Conservation (phyloP, 2,888 invertebrate genomes). For the Agrochola circellaris region DNA sequence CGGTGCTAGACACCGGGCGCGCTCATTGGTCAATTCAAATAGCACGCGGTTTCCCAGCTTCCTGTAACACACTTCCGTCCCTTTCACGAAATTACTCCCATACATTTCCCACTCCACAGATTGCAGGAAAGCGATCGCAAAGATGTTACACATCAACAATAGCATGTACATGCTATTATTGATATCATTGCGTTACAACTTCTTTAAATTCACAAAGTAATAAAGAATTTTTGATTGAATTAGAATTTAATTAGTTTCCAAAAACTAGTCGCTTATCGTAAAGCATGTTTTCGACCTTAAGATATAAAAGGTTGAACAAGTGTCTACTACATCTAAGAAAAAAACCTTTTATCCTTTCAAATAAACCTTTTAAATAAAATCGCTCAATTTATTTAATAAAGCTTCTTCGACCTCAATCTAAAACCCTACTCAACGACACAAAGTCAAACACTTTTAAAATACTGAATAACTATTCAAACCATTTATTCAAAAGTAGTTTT, state of each 20-base stretch:
- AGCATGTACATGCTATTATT: not conserved
- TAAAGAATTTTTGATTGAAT: not conserved
- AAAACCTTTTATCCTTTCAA: not conserved
- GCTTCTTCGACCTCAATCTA: conserved; percentile 12
- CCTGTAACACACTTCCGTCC: too few relatives aligned
- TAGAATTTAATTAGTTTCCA: not conserved
- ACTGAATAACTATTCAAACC: conserved; percentile 19
- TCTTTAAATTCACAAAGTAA: too few relatives aligned
- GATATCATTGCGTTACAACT: not conserved
- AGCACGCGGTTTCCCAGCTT: too few relatives aligned
- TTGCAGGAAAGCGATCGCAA: too few relatives aligned
- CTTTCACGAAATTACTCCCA: too few relatives aligned
- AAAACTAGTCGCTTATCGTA: not conserved
- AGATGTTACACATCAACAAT: too few relatives aligned
- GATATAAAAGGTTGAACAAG: not conserved
- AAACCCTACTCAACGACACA: conserved; percentile 4
- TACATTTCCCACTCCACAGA: too few relatives aligned
- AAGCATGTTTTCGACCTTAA: not conserved
- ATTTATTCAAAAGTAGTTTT: conserved; percentile 45
- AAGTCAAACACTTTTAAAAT: conserved; percentile 29
- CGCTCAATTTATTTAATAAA: conserved; percentile 22
- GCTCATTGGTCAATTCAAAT: too few relatives aligned
- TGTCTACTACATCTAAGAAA: not conserved
- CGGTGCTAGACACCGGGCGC: too few relatives aligned
- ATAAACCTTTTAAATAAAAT: conserved; percentile 17